Conservation (phyloP, 2,888 invertebrate species). For the Drosophila nr. medialis region DNA sequence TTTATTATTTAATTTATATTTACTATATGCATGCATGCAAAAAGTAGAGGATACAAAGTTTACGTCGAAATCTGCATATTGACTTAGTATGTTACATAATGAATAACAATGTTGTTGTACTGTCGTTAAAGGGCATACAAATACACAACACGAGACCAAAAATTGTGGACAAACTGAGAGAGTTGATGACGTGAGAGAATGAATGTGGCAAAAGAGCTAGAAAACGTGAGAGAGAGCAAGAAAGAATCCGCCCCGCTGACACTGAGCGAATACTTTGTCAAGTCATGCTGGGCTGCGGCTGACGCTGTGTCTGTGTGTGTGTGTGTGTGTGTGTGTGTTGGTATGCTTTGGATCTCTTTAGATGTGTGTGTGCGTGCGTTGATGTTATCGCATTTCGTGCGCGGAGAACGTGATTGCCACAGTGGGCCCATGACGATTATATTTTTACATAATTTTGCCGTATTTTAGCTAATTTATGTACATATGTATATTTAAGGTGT, state of each 20-base stretch:
- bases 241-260: constrained; percentile 44
- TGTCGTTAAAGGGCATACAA: constrained; percentile 26
- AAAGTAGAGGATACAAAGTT: background rate
- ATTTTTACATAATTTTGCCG: constrained; percentile 3
- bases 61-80: background rate
- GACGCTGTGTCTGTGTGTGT: constrained; percentile 18
- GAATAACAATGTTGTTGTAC: constrained; percentile 26
- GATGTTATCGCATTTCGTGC: constrained; percentile 74
- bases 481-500: background rate
- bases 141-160: constrained; percentile 50
- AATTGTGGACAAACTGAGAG: constrained; percentile 39
- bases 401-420: constrained; percentile 74
- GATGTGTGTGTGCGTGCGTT: constrained; percentile 40
- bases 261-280: constrained; percentile 35
- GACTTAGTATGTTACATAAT: background rate
- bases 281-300: constrained; percentile 56
- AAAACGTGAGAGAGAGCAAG: constrained; percentile 44
- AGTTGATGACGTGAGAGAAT: constrained; percentile 53
- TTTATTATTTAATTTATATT: background rate
- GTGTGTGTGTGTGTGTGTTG: constrained; percentile 17
- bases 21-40: background rate
- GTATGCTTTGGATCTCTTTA: constrained; percentile 40
- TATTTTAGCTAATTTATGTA: constrained; percentile 1
- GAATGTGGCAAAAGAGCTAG: constrained; percentile 49
- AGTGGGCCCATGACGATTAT: constrained; percentile 40